These are phyloP conservation scores for Poeciliopsis infans DNA, from an alignment of 2,797 vertebrate species.

Conservation along the genomic window DNA sequence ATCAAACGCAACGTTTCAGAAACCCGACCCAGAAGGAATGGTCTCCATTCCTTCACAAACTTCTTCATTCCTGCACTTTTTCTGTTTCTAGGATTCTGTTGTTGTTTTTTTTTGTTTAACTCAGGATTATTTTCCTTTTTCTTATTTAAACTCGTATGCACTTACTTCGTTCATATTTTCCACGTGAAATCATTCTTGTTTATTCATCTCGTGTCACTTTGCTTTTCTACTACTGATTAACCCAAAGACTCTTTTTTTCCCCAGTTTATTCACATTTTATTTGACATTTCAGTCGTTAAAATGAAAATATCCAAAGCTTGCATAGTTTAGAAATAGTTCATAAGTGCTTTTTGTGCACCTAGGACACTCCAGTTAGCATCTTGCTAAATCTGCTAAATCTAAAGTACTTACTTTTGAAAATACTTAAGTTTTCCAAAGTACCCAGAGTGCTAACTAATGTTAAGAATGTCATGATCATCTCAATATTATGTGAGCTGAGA, in stretches of 20 bases:
- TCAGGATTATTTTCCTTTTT: conserved; percentile 27
- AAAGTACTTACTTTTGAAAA: no score
- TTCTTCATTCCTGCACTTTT: conserved; percentile 56
- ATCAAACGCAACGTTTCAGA: not conserved
- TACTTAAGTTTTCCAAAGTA: no score
- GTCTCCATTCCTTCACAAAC: conserved; percentile 9
- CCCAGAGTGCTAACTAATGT: no score
- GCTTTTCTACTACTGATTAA: conserved; percentile 41
- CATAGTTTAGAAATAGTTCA: not conserved
- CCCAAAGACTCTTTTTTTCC: conserved; percentile 39
- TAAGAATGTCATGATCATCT: no score
- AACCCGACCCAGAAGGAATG: not conserved
- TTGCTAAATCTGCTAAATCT: not conserved
- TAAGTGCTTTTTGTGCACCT: not conserved
- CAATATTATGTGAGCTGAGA: not conserved
- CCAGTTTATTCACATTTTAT: not conserved
- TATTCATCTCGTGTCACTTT: conserved; percentile 11
- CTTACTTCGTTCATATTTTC: conserved; percentile 58
- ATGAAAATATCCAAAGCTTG: not conserved
- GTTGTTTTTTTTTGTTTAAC: conserved; percentile 21
- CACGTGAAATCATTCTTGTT: conserved; percentile 53
- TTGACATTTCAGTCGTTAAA: not conserved
- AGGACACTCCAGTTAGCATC: not conserved
- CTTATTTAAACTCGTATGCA: conserved; percentile 44
- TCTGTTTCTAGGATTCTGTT: conserved; percentile 21